Evolutionary conservation across 2,113 vertebrate genomes (phyloP), one percentile per base, ranked within the genome.

Genomic region (Cyphomyrus plagiostoma): DNA sequence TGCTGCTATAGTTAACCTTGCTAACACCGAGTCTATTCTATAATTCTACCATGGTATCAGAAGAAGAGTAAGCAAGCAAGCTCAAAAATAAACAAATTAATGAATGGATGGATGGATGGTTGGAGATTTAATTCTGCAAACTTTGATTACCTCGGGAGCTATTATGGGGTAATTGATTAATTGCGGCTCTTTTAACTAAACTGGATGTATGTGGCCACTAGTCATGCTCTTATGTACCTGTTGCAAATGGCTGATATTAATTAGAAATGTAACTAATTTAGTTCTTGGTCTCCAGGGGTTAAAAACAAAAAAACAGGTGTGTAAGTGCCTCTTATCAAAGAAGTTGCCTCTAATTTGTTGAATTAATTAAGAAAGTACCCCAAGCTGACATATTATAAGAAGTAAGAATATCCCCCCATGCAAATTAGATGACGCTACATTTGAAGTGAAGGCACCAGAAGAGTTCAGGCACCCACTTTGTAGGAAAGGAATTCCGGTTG

Each of bases 141-240:
- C 91, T 89, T 83, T 85, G 90, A 46, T 89, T 92, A 91, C 80
- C 48, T 46, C 26, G 48, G 89, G 88, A 45, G 56, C 58, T 90
- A 92, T 91, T 91, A 94, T 92, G 90, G 82, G 93, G 70, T 91
- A 90, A 93, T 91, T 93, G 92, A 94, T 94, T 91, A 92, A 92
- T 94, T 91, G 88, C 83, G 89, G 91, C 89, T 91, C 77, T 62
- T 52, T 93, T 94, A 92, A 95, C 94, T 94, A 93, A 91, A 90
- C 86, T 88, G 80, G 89, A 94, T 91, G 89, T 89, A 91, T 19
- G 21, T 53, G 21, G 87, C 93, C 93, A 89, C 90, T 89, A 88
- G 91, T 77, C 86, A 48, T 39, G 49, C 80, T 89, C 62, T 92
- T 92, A 89, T 56, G n/a, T 70, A 45, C 89, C 91, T 92, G 86